phyloP scores from a whole-genome alignment of 92 coral and sea anemone species.

The Diadumene lineata region DNA sequence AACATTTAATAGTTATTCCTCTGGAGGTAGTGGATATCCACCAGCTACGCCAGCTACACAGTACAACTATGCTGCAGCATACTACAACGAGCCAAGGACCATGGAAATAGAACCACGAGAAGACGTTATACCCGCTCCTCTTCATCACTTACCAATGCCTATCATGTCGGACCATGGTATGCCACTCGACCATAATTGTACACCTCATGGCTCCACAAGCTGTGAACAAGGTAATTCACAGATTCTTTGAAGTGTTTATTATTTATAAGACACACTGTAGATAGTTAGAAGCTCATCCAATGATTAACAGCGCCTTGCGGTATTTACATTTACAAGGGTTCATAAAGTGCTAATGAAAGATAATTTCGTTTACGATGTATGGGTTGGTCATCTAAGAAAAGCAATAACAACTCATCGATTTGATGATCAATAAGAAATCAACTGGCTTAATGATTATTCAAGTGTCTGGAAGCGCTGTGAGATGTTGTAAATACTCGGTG shows the following conservation, averaged over 20 bases:
- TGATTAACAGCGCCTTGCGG: conserved; percentile 39
- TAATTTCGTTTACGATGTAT: conserved; percentile 36
- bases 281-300: conserved; percentile 34
- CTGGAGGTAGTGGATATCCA: conserved; percentile 50
- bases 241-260: conserved; percentile 52
- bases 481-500: not conserved
- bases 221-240: conserved; percentile 81
- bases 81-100: conserved; percentile 68
- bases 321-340: conserved; percentile 48
- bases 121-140: conserved; percentile 67
- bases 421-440: conserved; percentile 36
- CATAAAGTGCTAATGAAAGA: conserved; percentile 38
- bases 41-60: conserved; percentile 62
- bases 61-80: conserved; percentile 45
- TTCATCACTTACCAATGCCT: conserved; percentile 76
- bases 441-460: conserved; percentile 17
- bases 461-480: conserved; percentile 28
- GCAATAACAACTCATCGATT: conserved; percentile 37
- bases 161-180: conserved; percentile 55
- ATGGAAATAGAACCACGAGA: conserved; percentile 74
- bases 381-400: conserved; percentile 42
- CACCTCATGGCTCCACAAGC: conserved; percentile 39
- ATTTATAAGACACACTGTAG: conserved; percentile 62
- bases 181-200: conserved; percentile 45
- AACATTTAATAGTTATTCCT: conserved; percentile 65